Evolutionary conservation across 2,797 vertebrate species (phyloP).

Genomic region (Sphenodon punctatus): DNA sequence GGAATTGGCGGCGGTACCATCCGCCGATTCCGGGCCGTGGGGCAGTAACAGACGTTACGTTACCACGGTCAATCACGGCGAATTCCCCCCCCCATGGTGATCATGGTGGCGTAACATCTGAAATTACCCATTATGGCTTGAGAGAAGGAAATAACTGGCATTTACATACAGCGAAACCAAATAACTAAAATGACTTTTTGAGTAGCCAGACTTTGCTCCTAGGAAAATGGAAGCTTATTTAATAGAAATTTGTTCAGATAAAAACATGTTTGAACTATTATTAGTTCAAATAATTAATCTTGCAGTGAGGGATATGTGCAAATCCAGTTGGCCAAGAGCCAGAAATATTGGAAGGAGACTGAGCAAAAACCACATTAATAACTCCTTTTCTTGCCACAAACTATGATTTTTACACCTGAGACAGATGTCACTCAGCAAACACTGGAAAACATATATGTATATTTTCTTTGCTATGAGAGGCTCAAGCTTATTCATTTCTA

Average conservation of each 20-base stretch:
- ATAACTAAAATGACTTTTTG: constrained; percentile 36
- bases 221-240: constrained; percentile 51
- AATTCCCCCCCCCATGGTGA: too few species aligned
- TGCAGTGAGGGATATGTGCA: constrained; percentile 66
- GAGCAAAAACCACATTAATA: constrained; percentile 50
- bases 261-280: too few species aligned
- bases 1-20: too few species aligned
- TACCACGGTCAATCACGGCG: too few species aligned
- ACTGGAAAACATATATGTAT: constrained; percentile 21
- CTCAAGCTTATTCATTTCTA: background rate
- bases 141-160: background rate
- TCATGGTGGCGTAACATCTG: too few species aligned
- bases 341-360: constrained; percentile 45
- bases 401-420: constrained; percentile 54
- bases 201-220: constrained; percentile 49
- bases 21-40: too few species aligned
- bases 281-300: too few species aligned
- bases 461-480: background rate
- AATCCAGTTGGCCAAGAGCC: constrained; percentile 56
- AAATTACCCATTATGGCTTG: background rate
- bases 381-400: constrained; percentile 31
- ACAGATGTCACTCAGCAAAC: constrained; percentile 20
- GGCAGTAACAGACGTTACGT: too few species aligned
- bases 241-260: constrained; percentile 65
- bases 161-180: constrained; percentile 56